phyloP scores from a whole-genome alignment of 2,113 vertebrate species.

The Rhagologus leucostigma region DNA sequence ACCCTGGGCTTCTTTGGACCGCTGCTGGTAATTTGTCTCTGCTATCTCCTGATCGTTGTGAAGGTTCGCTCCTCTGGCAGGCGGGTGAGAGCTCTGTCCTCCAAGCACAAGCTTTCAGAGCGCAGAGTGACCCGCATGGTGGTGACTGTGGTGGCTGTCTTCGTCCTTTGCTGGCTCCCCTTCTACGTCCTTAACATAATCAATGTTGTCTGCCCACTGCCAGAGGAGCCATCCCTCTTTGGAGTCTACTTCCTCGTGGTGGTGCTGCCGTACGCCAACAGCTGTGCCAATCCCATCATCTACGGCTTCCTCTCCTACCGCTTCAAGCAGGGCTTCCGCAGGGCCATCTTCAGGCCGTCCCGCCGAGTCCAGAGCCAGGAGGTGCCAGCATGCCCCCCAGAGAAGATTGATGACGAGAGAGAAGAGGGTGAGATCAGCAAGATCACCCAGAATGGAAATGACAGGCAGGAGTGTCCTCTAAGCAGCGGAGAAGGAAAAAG shows the following conservation, averaged over 20 bases:
- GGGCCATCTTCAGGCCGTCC: constrained; percentile 82
- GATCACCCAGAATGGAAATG: constrained; percentile 79
- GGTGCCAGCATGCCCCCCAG: constrained; percentile 8
- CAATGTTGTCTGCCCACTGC: constrained; percentile 87
- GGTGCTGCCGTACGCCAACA: constrained; percentile 93
- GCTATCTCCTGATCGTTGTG: constrained; percentile 90
- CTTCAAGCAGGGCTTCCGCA: constrained; percentile 91
- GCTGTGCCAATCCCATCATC: constrained; percentile 93
- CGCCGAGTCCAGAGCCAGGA: constrained; percentile 82
- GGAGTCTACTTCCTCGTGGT: constrained; percentile 93
- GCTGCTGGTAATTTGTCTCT: constrained; percentile 89
- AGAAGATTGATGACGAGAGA: constrained; percentile 59
- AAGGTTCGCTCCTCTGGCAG: constrained; percentile 87
- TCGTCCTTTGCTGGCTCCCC: constrained; percentile 91
- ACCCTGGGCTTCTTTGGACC: constrained; percentile 90
- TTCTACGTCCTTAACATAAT: constrained; percentile 92
- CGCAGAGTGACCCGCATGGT: constrained; percentile 93
- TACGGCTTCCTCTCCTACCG: constrained; percentile 94
- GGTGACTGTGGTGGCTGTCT: constrained; percentile 89
- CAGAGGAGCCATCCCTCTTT: constrained; percentile 82
- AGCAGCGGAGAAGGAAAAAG: constrained; percentile 30
- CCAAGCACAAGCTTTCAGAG: constrained; percentile 85
- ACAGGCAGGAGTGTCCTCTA: constrained; percentile 23
- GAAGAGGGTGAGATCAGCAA: constrained; percentile 68
- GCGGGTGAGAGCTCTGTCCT: constrained; percentile 79